Base-by-base conservation (phyloP, 2,888 invertebrate species). In the Apocheima hispidaria region DNA sequence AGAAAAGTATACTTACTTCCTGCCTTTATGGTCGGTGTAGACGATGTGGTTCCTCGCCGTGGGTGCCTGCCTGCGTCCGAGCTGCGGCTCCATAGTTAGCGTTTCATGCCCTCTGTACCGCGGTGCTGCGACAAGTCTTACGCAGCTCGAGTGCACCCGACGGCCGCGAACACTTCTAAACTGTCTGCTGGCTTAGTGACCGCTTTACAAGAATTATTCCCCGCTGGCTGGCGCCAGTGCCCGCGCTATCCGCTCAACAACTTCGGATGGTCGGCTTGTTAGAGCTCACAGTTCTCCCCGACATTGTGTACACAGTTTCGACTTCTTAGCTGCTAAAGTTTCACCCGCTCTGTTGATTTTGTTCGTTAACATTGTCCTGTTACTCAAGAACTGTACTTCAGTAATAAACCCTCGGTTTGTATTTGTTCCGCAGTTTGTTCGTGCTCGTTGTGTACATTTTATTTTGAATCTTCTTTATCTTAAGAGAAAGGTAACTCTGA, bases 21-120 rank as follows among this genome's bases (percentile, higher is more conserved):
- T 83, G 65, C 93, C 93, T 71, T 93, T 93, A 65, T 93, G 93
- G 67, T 93, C 93, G 35, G 93, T 93, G 75, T 93, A 93, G 72
- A 93, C 88, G 68, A 93, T 93, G 69, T 93, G 93, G 71, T 92
- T 93, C 54, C 93, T 86, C 2, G 88, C 84, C n/a, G 91, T 82
- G 2, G 89, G 89, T 26, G 84, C 78, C 62, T 87, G 90, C 44
- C 88, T 76, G 53, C 87, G 81, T 60, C 82, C 86, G 62, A 90
- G 84, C 64, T 87, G 86, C 35, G 88, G 69, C 69, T 92, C 92
- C 89, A 92, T 92, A 73, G 72, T 75, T 72, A 72, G 69, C 64
- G 66, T 53, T 50, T 65, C 78, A 74, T 77, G 65, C 74, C 61
- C 70, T 60, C 59, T 65, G 38, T 38, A 9, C 18, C 5, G 65